Evolutionary conservation across 1,140 invertebrate species (phyloP).

Genomic region (Neodiprion pinetum): DNA sequence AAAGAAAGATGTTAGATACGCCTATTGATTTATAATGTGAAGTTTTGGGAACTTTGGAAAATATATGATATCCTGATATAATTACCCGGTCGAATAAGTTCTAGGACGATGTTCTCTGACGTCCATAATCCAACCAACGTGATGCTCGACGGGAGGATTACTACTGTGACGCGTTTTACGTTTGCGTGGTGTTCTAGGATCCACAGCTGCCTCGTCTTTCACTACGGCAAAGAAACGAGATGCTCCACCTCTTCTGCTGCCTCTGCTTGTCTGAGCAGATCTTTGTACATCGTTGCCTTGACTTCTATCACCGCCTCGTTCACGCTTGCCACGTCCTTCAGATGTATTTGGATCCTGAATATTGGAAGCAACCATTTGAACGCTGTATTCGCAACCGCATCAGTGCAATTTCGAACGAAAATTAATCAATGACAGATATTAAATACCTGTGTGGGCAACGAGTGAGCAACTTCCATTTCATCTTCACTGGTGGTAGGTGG

Average conservation of each 20-base stretch:
- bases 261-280: conserved; percentile 49
- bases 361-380: neutral
- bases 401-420: neutral
- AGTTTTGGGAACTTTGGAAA: neutral
- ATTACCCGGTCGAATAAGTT: conserved; percentile 76
- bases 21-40: conserved; percentile 7
- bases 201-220: conserved; percentile 75
- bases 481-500: conserved; percentile 69
- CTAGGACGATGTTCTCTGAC: conserved; percentile 80
- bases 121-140: conserved; percentile 98
- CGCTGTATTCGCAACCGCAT: neutral
- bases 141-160: conserved; percentile 92
- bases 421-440: conserved; percentile 7
- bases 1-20: conserved; percentile 4
- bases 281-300: conserved; percentile 42
- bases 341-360: conserved; percentile 37
- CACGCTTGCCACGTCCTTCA: conserved; percentile 44
- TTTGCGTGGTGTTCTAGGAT: conserved; percentile 78
- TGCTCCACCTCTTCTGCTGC: conserved; percentile 51
- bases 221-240: conserved; percentile 93
- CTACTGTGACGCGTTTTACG: conserved; percentile 90
- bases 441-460: conserved; percentile 43
- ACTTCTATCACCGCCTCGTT: conserved; percentile 44
- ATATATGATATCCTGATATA: neutral
- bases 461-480: conserved; percentile 42